Conservation (phyloP, 1,140 invertebrate species). For the Psilanteris sp. region DNA sequence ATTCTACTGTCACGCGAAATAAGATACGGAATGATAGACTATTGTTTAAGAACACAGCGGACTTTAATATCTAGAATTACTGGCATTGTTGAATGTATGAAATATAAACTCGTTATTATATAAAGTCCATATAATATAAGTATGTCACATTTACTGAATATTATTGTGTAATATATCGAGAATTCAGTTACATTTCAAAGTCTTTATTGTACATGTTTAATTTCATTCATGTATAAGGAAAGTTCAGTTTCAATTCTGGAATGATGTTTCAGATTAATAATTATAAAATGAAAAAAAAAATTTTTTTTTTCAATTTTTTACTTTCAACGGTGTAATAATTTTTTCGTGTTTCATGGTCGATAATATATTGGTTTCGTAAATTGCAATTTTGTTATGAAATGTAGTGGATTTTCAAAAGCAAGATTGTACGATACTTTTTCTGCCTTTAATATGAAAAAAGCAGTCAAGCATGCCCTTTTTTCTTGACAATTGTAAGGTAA, state of each 20-base stretch:
- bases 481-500: conserved; percentile 40
- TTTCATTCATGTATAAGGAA: no score
- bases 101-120: no score
- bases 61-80: conserved; percentile 45
- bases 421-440: conserved; percentile 23
- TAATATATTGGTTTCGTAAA: conserved; percentile 6
- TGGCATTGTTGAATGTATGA: background rate
- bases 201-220: no score
- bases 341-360: conserved; percentile 1
- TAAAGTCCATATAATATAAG: no score
- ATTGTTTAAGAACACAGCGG: conserved; percentile 6
- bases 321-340: no score
- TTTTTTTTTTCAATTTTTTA: no score
- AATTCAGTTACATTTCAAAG: no score
- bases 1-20: conserved; percentile 51
- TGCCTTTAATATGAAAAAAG: conserved; percentile 11
- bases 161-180: no score
- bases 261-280: no score
- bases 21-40: conserved; percentile 18
- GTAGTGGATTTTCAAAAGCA: conserved; percentile 20
- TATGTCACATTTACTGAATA: no score
- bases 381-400: conserved; percentile 10
- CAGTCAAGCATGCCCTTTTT: conserved; percentile 12
- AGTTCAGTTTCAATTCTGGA: no score
- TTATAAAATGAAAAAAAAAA: no score